Base-by-base conservation (phyloP, 2,113 vertebrate species). In the Mus musculus region DNA sequence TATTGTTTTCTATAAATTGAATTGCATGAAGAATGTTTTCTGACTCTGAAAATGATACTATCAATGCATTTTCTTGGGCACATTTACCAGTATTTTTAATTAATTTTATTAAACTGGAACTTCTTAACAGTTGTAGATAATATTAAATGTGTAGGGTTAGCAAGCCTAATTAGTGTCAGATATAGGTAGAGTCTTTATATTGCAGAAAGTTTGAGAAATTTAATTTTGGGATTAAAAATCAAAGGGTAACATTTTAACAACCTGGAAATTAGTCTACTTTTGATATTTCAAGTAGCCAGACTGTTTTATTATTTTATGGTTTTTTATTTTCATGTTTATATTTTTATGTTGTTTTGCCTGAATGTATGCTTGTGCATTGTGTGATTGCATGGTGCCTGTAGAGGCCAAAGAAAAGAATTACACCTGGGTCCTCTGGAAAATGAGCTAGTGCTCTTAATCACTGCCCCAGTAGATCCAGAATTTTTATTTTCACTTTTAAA, bases 401-500 rank as follows among this genome's bases (percentile, higher is more conserved):
- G 20, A 81, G 78, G 52, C 54, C 20, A 59, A 46, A 82, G 24
- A 36, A n/a, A 12, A 12, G 78, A 17, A 36, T 33, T 56, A 3
- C n/a, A 24, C 78, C 19, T 56, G 52, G 30, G 33, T 56, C 42
- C 26, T 77, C 5, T 77, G 26, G 75, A 30, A 30, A 24, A 77
- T 77, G 26, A 77, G 24, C 24, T 26, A 49, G 75, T 28, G 11
- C 12, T 30, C 24, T 49, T 77, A 77, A 30, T 26, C 42, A 28
- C 75, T 77, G 20, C 49, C 24, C 42, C 26, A 42, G 1, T 46
- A 26, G 28, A 28, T 65, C 49, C n/a, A 91, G 10, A 95, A 71
- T 93, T 94, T 63, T 95, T 97, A 95, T 95, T 93, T 91, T 78
- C 16, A 91, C 19, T 77, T 97, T 7, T 5, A 92, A 89, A 71